phyloP scores from a whole-genome alignment of 2,113 vertebrate species.

The Tringa solitaria region DNA sequence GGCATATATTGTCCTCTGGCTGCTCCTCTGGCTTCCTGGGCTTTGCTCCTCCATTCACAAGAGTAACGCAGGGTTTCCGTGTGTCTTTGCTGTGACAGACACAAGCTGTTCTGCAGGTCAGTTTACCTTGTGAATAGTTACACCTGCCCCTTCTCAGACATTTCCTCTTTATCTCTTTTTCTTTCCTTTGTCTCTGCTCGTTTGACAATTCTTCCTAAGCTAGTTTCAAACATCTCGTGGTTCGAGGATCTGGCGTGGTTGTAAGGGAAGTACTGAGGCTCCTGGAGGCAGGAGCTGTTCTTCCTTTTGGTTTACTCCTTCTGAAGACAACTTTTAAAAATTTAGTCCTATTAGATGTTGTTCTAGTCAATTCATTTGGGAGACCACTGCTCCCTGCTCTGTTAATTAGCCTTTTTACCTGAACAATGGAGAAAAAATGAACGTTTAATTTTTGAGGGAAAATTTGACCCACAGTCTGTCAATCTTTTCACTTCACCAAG shows the following conservation, averaged over 20 bases:
- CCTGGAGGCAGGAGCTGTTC: neutral
- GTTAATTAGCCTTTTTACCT: neutral
- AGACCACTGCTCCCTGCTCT: neutral
- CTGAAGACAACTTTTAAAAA: neutral
- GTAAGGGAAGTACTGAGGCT: neutral
- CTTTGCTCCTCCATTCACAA: neutral
- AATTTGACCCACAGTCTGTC: neutral
- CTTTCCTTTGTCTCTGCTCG: neutral
- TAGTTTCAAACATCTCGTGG: neutral
- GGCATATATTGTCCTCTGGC: neutral
- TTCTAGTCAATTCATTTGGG: neutral
- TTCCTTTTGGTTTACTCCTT: neutral
- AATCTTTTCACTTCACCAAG: neutral
- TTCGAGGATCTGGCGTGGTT: neutral
- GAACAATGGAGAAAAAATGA: neutral
- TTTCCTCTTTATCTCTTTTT: neutral
- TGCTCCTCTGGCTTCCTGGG: neutral
- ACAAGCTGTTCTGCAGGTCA: neutral
- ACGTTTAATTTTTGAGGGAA: neutral
- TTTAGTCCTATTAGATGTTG: neutral
- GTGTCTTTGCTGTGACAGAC: no score
- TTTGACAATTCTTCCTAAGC: neutral
- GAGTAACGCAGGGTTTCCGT: accelerated
- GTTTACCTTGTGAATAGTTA: neutral
- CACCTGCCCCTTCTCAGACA: neutral